A percentile compares a stretch with the other conserved stretches of the same genome.
Conservation (phyloP, 2,888 invertebrate genomes). For the Pterostichus niger region DNA sequence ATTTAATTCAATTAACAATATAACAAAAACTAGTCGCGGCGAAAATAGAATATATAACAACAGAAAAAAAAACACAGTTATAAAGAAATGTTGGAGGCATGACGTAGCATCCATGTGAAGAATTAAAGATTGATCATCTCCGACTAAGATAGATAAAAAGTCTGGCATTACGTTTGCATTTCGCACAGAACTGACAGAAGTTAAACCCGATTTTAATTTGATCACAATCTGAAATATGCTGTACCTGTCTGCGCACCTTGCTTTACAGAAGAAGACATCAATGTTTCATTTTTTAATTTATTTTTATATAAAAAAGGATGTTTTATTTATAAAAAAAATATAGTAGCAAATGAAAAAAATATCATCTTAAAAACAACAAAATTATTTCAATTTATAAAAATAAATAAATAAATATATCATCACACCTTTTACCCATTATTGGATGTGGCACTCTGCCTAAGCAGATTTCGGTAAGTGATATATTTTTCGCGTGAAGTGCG, state of each 20-base stretch:
- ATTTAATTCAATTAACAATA: slow-evolving; percentile 22
- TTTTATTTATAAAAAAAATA: too few relatives aligned
- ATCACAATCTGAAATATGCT: slow-evolving; percentile 63
- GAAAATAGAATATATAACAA: background rate
- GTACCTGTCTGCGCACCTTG: slow-evolving; percentile 51
- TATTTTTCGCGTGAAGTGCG: too few relatives aligned
- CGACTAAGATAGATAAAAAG: slow-evolving; percentile 41
- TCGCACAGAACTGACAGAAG: slow-evolving; percentile 57
- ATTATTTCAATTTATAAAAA: too few relatives aligned
- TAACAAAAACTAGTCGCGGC: slow-evolving; percentile 34
- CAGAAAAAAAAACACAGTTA: slow-evolving; percentile 13
- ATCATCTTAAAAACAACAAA: too few relatives aligned
- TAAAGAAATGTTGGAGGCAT: slow-evolving; percentile 44
- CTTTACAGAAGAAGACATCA: slow-evolving; percentile 57
- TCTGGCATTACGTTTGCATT: slow-evolving; percentile 52
- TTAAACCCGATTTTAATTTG: slow-evolving; percentile 63
- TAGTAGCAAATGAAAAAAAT: too few relatives aligned
- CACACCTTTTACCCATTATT: too few relatives aligned
- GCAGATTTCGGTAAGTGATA: too few relatives aligned
- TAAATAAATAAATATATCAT: too few relatives aligned
- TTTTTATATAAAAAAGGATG: background rate
- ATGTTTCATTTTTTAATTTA: slow-evolving; percentile 10
- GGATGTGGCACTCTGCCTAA: too few relatives aligned
- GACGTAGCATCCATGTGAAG: slow-evolving; percentile 45
- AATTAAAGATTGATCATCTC: slow-evolving; percentile 54